Evolutionary conservation across 1,140 invertebrate genomes (phyloP).

Genomic region (Lucilia cuprina): DNA sequence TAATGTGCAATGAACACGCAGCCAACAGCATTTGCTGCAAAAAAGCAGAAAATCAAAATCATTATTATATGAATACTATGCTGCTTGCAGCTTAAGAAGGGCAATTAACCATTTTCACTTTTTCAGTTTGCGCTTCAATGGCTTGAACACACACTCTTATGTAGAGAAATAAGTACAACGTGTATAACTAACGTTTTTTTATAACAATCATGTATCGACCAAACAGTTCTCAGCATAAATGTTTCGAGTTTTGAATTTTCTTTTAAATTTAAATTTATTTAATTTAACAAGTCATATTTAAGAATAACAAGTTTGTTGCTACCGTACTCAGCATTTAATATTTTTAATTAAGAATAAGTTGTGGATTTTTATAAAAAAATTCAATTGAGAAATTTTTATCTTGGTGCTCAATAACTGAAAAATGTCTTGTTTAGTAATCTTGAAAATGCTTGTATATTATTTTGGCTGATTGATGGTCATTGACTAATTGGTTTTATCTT

Average conservation of each 20-base stretch:
- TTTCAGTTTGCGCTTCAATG: slow-evolving; percentile 12
- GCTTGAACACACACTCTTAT: neutral
- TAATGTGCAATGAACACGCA: slow-evolving; percentile 15
- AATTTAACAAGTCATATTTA: neutral
- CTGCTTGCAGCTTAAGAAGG: neutral
- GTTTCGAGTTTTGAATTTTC: neutral
- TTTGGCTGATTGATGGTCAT: no score
- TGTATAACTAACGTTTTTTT: neutral
- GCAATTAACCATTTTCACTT: neutral
- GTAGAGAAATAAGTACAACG: no score
- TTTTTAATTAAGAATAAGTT: no score
- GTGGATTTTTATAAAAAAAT: no score
- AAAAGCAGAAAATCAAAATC: neutral
- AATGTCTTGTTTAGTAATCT: no score
- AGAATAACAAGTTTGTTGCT: neutral
- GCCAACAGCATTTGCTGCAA: neutral
- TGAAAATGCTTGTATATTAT: no score
- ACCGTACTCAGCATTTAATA: no score
- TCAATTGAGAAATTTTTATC: no score
- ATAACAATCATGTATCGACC: neutral
- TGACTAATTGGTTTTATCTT: no score
- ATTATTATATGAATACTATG: neutral
- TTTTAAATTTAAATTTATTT: neutral
- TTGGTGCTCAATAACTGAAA: no score
- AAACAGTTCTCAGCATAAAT: neutral